Evolutionary conservation across 1,140 invertebrate species (phyloP).

Genomic region (Sminthurides bifidus): DNA sequence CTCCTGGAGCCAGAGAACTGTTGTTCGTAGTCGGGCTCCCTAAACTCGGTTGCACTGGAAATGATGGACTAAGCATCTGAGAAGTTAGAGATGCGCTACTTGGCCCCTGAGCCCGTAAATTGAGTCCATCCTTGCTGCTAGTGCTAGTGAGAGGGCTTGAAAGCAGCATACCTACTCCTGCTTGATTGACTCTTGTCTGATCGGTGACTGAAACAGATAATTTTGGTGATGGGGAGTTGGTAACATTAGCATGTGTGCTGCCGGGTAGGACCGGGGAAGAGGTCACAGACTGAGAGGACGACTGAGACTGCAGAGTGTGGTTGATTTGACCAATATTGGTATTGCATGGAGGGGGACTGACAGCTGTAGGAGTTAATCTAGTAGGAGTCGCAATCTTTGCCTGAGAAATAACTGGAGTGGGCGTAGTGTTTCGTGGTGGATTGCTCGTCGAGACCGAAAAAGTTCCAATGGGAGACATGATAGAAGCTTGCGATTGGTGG

Average conservation of each 20-base stretch:
- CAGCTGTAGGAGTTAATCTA: constrained; percentile 4
- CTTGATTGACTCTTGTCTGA: neutral
- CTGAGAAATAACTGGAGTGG: constrained; percentile 3
- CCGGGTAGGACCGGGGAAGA: no score
- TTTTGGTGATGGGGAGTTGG: neutral
- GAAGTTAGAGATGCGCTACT: neutral
- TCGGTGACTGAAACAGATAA: neutral
- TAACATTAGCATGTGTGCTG: neutral
- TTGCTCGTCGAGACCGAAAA: neutral
- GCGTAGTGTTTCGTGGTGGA: constrained; percentile 10
- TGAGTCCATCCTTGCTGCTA: neutral
- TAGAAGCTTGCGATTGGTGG: constrained; percentile 1
- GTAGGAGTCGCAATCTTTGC: constrained; percentile 9
- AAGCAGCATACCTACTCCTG: neutral
- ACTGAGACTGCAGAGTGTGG: no score
- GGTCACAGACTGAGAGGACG: no score
- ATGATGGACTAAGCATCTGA: neutral
- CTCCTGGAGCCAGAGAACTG: neutral
- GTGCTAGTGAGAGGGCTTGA: neutral
- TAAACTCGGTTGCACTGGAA: neutral
- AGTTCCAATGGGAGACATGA: neutral
- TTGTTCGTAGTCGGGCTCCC: neutral
- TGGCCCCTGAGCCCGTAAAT: neutral
- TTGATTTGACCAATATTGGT: neutral
- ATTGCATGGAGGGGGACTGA: constrained; percentile 7